Base-by-base conservation (phyloP, 2,888 invertebrate species). In the Rhingia campestris region DNA sequence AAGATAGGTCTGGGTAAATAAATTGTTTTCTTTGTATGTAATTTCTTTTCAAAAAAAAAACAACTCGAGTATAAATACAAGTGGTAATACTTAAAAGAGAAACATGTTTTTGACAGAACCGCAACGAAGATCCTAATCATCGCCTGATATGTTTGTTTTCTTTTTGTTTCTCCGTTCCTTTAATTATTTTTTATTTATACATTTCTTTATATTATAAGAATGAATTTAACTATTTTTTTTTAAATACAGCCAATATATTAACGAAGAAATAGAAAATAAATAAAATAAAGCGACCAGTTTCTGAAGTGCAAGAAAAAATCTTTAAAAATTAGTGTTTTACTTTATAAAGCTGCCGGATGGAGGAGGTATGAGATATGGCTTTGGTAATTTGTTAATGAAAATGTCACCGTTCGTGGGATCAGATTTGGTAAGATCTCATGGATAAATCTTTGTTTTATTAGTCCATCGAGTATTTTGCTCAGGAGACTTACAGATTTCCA, bases 1-100 rank as follows among this genome's bases (percentile, higher is more conserved):
- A 98, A 98, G 92, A 94, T 96, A 91, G 98, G 98, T 87, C 93
- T 98, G 91, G 95, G 95, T 88, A 96, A 96, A 92, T 94, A 93
- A 92, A 80, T 66, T 80, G 70, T 84, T 79, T 79, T 64, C 74
- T 80, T 75, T 79, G 67, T 74, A 74, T 84, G 72, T 79, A 72
- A 79, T 72, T 63, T 70, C 69, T 75, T 74, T 84, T 59, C 51
- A n/a, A 66, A 58, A 9, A 54, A 66, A 67, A 77, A 63, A 32
- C 56, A 64, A 70, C 59, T 66, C 39, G 32, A 75, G 80, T 84
- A 74, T 74, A 80, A 70, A 74, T 75, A 84, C 69, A 80, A 74
- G 70, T 80, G 74, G 69, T 80, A 75, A 80, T 69, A 70, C 73
- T 63, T 73, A 70, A 70, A 54, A 22, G 53, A 59, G 59, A 84